Conservation (phyloP, 2,888 invertebrate species). For the Cecidostiba fungosa region DNA sequence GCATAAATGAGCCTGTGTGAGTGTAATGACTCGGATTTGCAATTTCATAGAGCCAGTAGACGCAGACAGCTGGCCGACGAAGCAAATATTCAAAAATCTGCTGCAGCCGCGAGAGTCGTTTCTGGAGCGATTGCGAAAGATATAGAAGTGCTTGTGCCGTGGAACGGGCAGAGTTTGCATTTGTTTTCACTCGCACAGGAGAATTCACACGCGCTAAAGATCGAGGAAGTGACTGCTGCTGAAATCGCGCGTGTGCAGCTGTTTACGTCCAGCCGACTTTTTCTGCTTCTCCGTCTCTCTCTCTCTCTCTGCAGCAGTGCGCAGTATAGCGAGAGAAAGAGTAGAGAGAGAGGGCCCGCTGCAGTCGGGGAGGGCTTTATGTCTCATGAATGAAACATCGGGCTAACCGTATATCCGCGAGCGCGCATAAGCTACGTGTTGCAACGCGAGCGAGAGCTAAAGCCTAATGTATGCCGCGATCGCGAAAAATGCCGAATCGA, state of each 20-base stretch:
- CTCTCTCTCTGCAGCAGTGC: too few species aligned
- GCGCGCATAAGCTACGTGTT: conserved; percentile 69
- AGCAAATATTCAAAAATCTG: background rate
- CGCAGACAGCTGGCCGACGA: background rate
- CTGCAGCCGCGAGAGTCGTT: background rate
- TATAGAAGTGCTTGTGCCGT: too few species aligned
- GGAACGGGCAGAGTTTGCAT: background rate
- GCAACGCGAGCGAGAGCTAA: conserved; percentile 64
- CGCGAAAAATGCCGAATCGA: conserved; percentile 72
- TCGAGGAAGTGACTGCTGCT: background rate
- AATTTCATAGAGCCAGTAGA: background rate
- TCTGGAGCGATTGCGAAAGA: background rate
- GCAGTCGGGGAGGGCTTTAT: conserved; percentile 68
- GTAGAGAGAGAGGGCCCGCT: too few species aligned
- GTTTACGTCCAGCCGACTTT: background rate
- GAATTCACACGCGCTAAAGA: conserved; percentile 33
- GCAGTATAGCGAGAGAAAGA: background rate
- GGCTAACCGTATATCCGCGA: conserved; percentile 71
- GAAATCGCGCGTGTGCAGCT: conserved; percentile 3
- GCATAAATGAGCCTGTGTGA: background rate
- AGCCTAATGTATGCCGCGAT: conserved; percentile 72
- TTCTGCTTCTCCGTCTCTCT: background rate
- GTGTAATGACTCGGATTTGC: background rate
- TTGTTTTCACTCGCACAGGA: background rate
- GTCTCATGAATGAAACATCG: conserved; percentile 79